Conservation (phyloP, 53 echinoderm and acorn worm species). For the Apostichopus leukothele region DNA sequence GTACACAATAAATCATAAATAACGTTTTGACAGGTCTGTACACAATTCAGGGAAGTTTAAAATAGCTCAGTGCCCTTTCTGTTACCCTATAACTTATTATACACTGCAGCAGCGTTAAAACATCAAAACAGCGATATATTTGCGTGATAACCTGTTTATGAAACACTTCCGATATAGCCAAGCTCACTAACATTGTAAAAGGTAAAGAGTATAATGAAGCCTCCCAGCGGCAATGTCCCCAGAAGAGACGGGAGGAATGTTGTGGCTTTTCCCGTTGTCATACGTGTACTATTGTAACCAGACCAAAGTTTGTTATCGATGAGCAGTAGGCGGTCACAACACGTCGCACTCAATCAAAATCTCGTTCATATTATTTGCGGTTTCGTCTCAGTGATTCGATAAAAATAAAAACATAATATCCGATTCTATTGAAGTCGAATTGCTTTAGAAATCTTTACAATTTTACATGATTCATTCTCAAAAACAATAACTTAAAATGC, state of each 20-base stretch:
- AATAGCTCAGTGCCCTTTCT: neutral
- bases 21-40: neutral
- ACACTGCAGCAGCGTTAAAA: neutral
- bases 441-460: neutral
- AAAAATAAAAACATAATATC: neutral
- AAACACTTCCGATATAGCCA: slow-evolving; percentile 32
- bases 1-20: too few species aligned
- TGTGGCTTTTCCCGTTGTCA: slow-evolving; percentile 14
- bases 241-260: slow-evolving; percentile 31
- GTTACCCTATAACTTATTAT: neutral
- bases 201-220: slow-evolving; percentile 10
- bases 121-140: slow-evolving; percentile 9
- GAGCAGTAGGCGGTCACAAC: slow-evolving; percentile 25
- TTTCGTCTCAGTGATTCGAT: neutral
- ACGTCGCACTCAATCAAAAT: slow-evolving; percentile 24
- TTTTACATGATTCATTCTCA: neutral
- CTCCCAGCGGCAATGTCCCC: slow-evolving; percentile 33
- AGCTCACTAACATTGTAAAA: slow-evolving; percentile 10
- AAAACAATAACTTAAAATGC: neutral
- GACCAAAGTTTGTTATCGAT: neutral
- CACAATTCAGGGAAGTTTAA: neutral
- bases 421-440: neutral
- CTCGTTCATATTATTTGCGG: slow-evolving; percentile 19
- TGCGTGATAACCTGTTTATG: slow-evolving; percentile 30
- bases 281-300: neutral